Base-by-base conservation (phyloP, 2,797 vertebrate species). In the Pogoniulus pusillus region DNA sequence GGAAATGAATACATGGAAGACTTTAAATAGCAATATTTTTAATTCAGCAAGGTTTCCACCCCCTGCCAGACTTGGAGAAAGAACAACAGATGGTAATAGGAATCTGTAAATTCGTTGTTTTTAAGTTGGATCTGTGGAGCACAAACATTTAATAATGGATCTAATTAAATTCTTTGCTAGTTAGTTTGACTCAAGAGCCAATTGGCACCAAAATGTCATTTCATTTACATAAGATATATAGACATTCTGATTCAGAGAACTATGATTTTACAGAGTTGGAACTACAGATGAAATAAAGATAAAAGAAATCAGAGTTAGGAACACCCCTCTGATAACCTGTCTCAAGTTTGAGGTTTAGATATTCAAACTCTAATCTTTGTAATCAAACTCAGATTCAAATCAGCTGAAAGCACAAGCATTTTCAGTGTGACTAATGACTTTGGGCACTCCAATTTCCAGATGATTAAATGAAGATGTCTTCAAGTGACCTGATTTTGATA, bases 71-170 rank as follows among this genome's bases (percentile, higher is more conserved):
- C 81, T 93, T 91, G 90, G 90, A 95, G 39, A 93, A 55, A 81
- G 35, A 35, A 62, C 64, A 91, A 80, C 92, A 87, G 70, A 89
- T 78, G 89, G 80, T 91, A 93, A 85, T 87, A 93, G 85, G 58
- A 82, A 85, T 95, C 95, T 71, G 83, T 95, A 87, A 91, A 93
- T 92, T 92, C 91, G 90, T 54, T 93, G 89, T 93, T 95, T 88
- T 95, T 85, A 93, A 81, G 89, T 87, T 96, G 93, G 92, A 88
- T 87, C 77, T 2, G 2, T 73, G 54, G 35, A 95, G 69, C 74
- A 70, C 91, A 96, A 96, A 94, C 92, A 95, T 95, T 95, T 96
- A 93, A 93, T 96, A 97, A 96, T 92, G 85, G 82, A 85, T 91
- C 89, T 96, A 91, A 96, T 96, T 94, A 96, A 87, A 93, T 95